Percentiles rank a stretch among this genome's conserved stretches.
Evolutionary conservation across 2,888 invertebrate species (phyloP).

Genomic region (Oscheius onirici): DNA sequence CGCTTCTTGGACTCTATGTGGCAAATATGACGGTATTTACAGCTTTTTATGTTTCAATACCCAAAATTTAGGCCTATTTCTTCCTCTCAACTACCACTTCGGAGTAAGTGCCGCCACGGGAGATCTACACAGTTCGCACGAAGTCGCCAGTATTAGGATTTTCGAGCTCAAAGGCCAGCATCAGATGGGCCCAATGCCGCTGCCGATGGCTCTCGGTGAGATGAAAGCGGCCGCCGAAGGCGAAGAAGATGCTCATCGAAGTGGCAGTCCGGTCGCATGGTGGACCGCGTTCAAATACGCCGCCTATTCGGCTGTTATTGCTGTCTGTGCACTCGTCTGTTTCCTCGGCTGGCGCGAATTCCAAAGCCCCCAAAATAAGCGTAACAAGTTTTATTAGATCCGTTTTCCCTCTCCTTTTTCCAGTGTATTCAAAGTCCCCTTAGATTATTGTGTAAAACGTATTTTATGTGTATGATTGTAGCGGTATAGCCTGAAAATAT

Average conservation of each 20-base stretch:
- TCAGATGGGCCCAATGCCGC: background rate
- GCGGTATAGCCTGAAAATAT: too few relatives aligned
- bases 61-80: slow-evolving; percentile 6
- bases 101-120: slow-evolving; percentile 25
- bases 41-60: too few relatives aligned
- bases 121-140: slow-evolving; percentile 15
- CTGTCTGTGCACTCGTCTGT: background rate
- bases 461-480: too few relatives aligned
- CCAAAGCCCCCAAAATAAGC: background rate
- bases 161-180: slow-evolving; percentile 6
- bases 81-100: slow-evolving; percentile 14
- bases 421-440: too few relatives aligned
- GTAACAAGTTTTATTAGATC: slow-evolving; percentile 2
- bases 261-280: background rate
- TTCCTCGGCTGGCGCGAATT: slow-evolving; percentile 2
- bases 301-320: slow-evolving; percentile 1
- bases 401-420: too few relatives aligned
- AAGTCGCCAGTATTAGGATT: slow-evolving; percentile 6
- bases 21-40: slow-evolving; percentile 2
- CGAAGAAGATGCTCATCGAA: background rate
- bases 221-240: background rate
- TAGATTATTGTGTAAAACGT: too few relatives aligned
- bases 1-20: slow-evolving; percentile 5
- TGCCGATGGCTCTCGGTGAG: background rate
- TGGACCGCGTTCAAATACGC: slow-evolving; percentile 19